Evolutionary conservation across 2,888 invertebrate genomes (phyloP), one percentile per base, ranked within the genome.

Genomic region (Nomada fucata): DNA sequence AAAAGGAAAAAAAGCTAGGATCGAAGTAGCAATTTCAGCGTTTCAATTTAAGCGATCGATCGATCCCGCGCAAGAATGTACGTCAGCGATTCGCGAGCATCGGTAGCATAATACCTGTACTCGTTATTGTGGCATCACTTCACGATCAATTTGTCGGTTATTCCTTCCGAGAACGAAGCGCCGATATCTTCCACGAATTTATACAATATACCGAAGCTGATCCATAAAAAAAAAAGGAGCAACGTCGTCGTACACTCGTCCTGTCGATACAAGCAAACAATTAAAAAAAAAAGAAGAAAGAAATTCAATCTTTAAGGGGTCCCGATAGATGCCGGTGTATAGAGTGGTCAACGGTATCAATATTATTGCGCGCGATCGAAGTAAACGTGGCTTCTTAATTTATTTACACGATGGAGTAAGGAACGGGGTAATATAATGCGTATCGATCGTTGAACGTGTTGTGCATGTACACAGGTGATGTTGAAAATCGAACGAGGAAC

Each of bases 141-240:
- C 57, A 69, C 60, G 42, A 55, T 70, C 44, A 50, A 53, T 72
- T 42, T 44, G 61, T 53, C 69, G 52, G 36, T 60, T 53, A 59
- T 73, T 74, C 81, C 70, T 76, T 79, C 72, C 79, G 74, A 79
- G 61, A 70, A 42, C 42, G 61, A 65, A 64, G 67, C 63, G 63
- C 67, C 55, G 42, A 79, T 75, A 82, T 82, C 82, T 82, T 82
- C 82, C 82, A 82, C 68, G 52, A 78, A 76, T 23, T 57, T 52
- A 50, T 55, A 60, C 26, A 47, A 50, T 53, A 42, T 20, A 52
- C 1, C 36, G n/a, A 36, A 36, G 23, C 18, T 23, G 71, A 77
- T 77, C 70, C 65, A 79, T 57, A 64, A 68, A 63, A 64, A 68
- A 63, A 65, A 59, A n/a, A n/a, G n/a, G 47, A 10, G 77, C 69